phyloP scores from a whole-genome alignment of 2,797 vertebrate genomes.

The Taeniopygia guttata region DNA sequence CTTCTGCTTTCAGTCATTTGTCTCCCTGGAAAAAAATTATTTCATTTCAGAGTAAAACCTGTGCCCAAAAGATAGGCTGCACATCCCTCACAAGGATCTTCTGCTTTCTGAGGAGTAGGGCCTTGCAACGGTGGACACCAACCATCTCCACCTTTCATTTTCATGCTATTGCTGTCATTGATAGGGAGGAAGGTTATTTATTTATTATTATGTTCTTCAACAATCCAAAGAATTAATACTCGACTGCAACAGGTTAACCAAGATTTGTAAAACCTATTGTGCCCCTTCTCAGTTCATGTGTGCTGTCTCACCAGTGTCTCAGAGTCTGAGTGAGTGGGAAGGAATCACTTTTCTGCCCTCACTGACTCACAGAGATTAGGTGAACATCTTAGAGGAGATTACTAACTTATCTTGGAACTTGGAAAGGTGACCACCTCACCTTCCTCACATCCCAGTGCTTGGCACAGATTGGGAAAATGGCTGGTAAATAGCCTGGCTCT shows the following conservation, averaged over 20 bases:
- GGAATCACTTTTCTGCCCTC: not conserved
- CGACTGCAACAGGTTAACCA: not conserved
- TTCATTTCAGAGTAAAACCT: not conserved
- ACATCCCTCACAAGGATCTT: not conserved
- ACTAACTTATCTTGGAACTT: not conserved
- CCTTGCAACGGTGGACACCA: rapidly evolving
- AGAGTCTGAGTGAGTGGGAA: not conserved
- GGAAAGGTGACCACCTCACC: not conserved
- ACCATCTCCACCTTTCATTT: not conserved
- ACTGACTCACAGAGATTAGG: not conserved
- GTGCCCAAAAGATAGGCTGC: not conserved
- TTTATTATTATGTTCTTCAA: not conserved
- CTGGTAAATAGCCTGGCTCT: not conserved
- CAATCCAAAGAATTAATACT: not conserved
- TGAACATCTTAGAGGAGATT: not conserved
- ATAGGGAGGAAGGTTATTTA: not conserved
- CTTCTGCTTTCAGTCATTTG: not conserved
- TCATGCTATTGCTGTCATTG: not conserved
- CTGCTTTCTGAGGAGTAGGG: not conserved
- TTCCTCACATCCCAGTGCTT: not conserved
- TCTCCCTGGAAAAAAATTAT: not conserved
- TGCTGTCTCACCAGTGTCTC: not conserved
- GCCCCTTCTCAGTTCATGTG: not conserved
- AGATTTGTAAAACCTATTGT: not conserved
- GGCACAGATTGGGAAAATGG: not conserved